phyloP scores from a whole-genome alignment of 2,888 invertebrate genomes.

The Luperina nickerlii region DNA sequence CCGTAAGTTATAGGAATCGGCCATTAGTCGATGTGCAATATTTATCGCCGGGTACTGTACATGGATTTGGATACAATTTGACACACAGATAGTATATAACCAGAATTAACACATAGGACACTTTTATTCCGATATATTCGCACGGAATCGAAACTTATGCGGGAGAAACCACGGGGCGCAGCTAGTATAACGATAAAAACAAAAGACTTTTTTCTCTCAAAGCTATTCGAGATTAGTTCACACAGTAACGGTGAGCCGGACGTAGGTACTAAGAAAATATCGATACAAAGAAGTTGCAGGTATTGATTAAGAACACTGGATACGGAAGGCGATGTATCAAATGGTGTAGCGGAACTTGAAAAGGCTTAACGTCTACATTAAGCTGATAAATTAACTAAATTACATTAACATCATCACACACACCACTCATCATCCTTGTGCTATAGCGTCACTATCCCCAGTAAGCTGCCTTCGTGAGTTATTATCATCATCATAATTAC shows the following conservation, averaged over 20 bases:
- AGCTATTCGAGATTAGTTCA: background rate
- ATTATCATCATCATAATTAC: no score
- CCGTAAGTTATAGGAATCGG: no score
- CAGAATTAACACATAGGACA: no score
- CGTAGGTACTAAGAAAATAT: background rate
- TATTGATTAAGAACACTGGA: background rate
- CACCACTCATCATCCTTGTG: background rate
- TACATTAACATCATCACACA: background rate
- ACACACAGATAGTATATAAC: no score
- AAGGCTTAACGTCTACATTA: background rate
- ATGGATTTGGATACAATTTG: no score
- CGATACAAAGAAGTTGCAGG: background rate
- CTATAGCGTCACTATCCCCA: background rate
- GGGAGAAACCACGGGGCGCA: no score
- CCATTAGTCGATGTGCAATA: no score
- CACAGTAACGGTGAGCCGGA: background rate
- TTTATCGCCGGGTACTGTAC: no score
- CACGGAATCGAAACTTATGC: no score
- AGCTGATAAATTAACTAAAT: background rate
- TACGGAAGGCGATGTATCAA: slow-evolving; percentile 4
- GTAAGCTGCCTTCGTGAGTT: background rate
- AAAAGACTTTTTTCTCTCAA: background rate
- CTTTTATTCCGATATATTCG: no score
- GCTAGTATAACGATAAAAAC: background rate
- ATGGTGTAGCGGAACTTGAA: background rate